Conservation (phyloP, 2,113 vertebrate genomes). For the Pterocles orientalis region DNA sequence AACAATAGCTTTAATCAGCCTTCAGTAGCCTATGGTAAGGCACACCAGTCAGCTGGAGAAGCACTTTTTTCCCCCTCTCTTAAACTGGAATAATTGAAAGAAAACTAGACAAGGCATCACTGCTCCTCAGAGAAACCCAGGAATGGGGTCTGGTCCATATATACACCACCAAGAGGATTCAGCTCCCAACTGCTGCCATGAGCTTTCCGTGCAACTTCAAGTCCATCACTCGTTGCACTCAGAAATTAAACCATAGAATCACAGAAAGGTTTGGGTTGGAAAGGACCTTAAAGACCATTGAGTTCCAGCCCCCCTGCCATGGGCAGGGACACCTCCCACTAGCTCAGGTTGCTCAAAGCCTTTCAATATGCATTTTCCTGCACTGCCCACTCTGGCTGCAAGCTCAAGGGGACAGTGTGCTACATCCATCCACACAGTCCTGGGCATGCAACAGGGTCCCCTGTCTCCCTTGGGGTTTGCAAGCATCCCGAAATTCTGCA, state of each 20-base stretch:
- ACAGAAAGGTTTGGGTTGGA: too few relatives aligned
- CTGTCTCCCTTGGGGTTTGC: background rate
- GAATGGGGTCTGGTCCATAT: background rate
- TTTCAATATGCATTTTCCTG: background rate
- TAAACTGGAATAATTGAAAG: slow-evolving; percentile 17
- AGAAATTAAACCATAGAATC: background rate
- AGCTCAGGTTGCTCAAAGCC: too few relatives aligned
- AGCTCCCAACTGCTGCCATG: background rate
- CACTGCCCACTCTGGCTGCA: background rate
- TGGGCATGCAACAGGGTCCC: rapidly evolving
- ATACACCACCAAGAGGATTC: background rate
- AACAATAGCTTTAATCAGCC: slow-evolving; percentile 71
- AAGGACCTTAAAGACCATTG: too few relatives aligned
- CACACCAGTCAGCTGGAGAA: background rate
- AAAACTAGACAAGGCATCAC: background rate
- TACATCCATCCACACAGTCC: background rate
- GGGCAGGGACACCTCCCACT: too few relatives aligned
- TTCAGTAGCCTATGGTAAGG: slow-evolving; percentile 47
- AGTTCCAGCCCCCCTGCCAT: too few relatives aligned
- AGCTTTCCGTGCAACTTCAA: background rate
- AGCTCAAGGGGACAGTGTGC: background rate
- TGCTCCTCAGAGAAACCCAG: background rate
- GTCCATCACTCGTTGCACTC: background rate
- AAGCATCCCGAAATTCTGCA: background rate
- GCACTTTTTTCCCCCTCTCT: background rate